Percentiles rank a stretch among this genome's conserved stretches.
Evolutionary conservation across 2,113 vertebrate genomes (phyloP).

Genomic region (Balaenoptera acutorostrata): DNA sequence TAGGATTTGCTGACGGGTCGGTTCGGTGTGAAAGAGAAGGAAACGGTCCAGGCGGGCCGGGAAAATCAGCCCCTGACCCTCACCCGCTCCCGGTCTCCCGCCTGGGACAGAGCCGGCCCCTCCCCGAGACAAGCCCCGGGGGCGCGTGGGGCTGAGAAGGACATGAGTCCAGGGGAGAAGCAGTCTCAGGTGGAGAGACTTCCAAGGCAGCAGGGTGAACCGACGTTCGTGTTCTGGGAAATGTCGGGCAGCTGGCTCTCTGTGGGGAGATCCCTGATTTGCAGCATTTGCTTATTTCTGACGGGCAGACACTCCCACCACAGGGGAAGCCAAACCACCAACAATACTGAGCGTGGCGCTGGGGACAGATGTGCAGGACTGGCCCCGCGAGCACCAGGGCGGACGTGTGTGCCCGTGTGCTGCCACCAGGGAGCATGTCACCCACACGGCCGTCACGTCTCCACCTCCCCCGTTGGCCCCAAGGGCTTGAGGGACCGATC

Average conservation of each 20-base stretch:
- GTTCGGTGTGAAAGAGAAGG: not conserved
- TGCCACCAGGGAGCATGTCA: not conserved
- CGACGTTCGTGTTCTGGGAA: not conserved
- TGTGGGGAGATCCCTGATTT: not conserved
- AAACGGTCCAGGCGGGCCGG: not conserved
- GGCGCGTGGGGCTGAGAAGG: not conserved
- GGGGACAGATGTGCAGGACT: too few species aligned
- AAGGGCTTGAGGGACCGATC: not conserved
- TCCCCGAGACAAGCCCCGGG: not conserved
- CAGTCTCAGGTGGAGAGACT: not conserved
- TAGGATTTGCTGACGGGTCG: not conserved
- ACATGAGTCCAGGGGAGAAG: not conserved
- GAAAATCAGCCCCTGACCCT: not conserved
- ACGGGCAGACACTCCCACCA: too few species aligned
- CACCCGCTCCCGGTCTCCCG: not conserved
- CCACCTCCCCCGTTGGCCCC: not conserved
- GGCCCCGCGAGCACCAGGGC: not conserved
- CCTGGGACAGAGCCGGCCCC: not conserved
- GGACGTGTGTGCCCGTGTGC: not conserved
- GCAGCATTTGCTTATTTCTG: too few species aligned
- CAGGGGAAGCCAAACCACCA: too few species aligned
- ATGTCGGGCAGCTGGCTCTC: not conserved
- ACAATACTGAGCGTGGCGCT: too few species aligned
- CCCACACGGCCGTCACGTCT: rapidly evolving
- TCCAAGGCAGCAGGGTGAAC: not conserved